These are phyloP conservation scores for Drosophila sp. DNA, from an alignment of 1,140 invertebrate species.

Conservation along the genomic window DNA sequence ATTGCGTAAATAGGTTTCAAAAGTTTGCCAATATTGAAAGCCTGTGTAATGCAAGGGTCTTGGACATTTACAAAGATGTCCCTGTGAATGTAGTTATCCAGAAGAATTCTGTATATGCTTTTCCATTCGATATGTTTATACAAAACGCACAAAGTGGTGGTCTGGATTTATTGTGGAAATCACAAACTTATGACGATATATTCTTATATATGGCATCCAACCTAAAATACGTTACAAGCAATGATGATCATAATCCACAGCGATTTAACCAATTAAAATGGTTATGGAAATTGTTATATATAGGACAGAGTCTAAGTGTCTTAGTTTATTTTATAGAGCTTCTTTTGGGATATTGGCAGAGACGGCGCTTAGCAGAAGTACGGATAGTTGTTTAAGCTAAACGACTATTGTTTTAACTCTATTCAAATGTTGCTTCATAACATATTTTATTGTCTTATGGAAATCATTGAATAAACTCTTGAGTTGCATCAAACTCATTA, in stretches of 20 bases:
- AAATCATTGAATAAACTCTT: conserved; percentile 2
- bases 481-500: too few species aligned
- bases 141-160: not conserved
- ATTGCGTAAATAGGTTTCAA: conserved; percentile 12
- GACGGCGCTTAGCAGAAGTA: not conserved
- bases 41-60: conserved; percentile 11
- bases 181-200: not conserved
- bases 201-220: not conserved
- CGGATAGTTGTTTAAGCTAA: not conserved
- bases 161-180: not conserved
- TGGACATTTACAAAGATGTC: conserved; percentile 17
- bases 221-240: not conserved
- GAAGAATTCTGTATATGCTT: conserved; percentile 35
- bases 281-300: not conserved
- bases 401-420: not conserved
- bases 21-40: not conserved
- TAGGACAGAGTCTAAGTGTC: not conserved
- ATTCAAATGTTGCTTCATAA: not conserved
- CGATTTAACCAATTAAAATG: not conserved
- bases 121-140: conserved; percentile 10
- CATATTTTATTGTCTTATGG: not conserved
- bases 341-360: not conserved
- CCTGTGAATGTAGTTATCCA: conserved; percentile 1
- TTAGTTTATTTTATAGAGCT: conserved; percentile 11
- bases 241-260: not conserved